These are phyloP conservation scores for Parnassius mnemosyne DNA, from an alignment of 2,888 invertebrate genomes.

Conservation along the genomic window DNA sequence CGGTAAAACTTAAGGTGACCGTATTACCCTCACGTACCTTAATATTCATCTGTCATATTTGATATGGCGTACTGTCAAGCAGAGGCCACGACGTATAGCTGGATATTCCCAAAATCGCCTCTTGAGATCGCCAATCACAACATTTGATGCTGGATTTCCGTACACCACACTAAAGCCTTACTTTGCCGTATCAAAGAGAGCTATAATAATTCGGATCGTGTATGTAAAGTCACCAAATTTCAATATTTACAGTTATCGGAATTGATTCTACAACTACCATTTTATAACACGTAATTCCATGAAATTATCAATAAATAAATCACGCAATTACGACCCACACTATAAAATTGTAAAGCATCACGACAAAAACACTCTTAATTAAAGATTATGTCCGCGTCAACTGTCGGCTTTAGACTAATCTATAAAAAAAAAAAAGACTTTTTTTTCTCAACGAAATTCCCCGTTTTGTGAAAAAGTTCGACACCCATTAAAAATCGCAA, in stretches of 20 bases:
- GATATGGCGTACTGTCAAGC: too few relatives aligned
- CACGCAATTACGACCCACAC: constrained; percentile 52
- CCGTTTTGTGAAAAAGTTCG: constrained; percentile 57
- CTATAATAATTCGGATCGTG: not conserved
- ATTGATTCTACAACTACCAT: too few relatives aligned
- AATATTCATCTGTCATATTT: too few relatives aligned
- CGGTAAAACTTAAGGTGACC: too few relatives aligned
- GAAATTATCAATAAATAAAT: constrained; percentile 67
- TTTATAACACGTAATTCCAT: constrained; percentile 33
- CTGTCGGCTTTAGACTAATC: constrained; percentile 74
- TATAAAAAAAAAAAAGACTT: constrained; percentile 49
- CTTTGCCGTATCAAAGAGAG: not conserved
- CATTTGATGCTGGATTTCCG: too few relatives aligned
- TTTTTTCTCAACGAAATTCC: constrained; percentile 47
- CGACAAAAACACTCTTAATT: constrained; percentile 74
- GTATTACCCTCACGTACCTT: too few relatives aligned
- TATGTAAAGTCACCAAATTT: too few relatives aligned
- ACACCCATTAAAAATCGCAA: constrained; percentile 72
- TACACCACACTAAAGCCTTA: too few relatives aligned
- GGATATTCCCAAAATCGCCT: too few relatives aligned
- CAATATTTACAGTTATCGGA: too few relatives aligned
- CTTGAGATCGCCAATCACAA: too few relatives aligned
- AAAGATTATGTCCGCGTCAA: constrained; percentile 80
- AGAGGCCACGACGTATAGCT: too few relatives aligned
- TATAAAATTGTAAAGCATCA: constrained; percentile 41